These are phyloP conservation scores for Phalacrocorax brasilianus DNA, from an alignment of 2,113 vertebrate genomes.

Conservation along the genomic window DNA sequence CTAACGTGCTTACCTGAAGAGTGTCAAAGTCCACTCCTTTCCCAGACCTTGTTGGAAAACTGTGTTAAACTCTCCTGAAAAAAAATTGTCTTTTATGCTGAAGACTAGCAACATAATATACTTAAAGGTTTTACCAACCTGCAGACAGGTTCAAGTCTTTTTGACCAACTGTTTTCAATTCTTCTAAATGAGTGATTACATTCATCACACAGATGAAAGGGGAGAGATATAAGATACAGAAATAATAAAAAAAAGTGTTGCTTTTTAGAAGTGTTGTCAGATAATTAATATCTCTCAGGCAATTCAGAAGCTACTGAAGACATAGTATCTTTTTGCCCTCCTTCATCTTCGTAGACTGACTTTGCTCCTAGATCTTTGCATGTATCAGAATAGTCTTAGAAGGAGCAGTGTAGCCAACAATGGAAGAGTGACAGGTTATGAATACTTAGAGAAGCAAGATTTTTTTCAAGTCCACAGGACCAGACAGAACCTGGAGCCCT, in stretches of 20 bases:
- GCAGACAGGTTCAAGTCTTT: background rate
- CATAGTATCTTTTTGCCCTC: fast-evolving
- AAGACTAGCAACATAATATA: background rate
- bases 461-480: background rate
- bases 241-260: background rate
- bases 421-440: background rate
- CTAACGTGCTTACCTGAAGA: background rate
- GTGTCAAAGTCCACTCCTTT: background rate
- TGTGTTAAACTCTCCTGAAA: background rate
- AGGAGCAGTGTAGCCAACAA: background rate
- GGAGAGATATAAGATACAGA: background rate
- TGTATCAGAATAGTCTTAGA: background rate
- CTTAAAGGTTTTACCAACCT: background rate
- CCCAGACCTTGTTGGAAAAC: background rate
- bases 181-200: background rate
- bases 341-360: background rate
- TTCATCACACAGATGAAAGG: background rate
- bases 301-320: background rate
- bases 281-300: background rate
- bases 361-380: background rate
- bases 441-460: background rate
- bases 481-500: background rate
- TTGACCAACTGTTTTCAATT: background rate
- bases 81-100: background rate
- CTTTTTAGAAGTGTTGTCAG: background rate